Conservation (phyloP, 2,888 invertebrate species). For the Agrochola circellaris region DNA sequence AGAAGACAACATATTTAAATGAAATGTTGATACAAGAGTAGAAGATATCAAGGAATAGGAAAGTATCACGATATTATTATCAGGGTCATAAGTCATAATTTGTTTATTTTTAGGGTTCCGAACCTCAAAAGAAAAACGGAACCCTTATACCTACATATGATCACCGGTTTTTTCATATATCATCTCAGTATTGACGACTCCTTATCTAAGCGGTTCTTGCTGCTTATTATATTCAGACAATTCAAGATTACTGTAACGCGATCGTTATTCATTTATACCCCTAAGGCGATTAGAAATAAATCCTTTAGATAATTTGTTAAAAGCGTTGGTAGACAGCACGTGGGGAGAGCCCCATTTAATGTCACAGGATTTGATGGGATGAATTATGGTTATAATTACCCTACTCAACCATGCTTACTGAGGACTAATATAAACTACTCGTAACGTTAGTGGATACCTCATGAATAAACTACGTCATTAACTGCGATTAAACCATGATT, state of each 20-base stretch:
- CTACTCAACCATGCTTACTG: conserved; percentile 10
- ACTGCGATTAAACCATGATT: conserved; percentile 11
- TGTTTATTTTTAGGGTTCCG: too few species aligned
- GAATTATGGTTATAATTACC: conserved; percentile 18
- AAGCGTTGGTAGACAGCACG: background rate
- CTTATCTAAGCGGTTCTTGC: background rate
- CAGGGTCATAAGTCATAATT: background rate
- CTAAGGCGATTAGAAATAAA: background rate
- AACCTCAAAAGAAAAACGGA: too few species aligned
- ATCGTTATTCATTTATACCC: background rate
- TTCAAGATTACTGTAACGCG: background rate
- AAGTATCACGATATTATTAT: too few species aligned
- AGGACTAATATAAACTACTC: conserved; percentile 12
- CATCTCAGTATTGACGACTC: background rate
- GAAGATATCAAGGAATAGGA: too few species aligned
- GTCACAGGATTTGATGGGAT: conserved; percentile 2
- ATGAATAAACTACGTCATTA: conserved; percentile 17
- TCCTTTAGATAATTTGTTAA: conserved; percentile 5
- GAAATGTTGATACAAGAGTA: too few species aligned
- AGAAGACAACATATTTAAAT: too few species aligned
- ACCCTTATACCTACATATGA: too few species aligned
- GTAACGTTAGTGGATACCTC: background rate
- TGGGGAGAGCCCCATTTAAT: conserved; percentile 5
- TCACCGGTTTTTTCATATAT: background rate
- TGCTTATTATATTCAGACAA: too few species aligned